Evolutionary conservation across 2,888 invertebrate genomes (phyloP).

Genomic region (Hipparchia sbordonii): DNA sequence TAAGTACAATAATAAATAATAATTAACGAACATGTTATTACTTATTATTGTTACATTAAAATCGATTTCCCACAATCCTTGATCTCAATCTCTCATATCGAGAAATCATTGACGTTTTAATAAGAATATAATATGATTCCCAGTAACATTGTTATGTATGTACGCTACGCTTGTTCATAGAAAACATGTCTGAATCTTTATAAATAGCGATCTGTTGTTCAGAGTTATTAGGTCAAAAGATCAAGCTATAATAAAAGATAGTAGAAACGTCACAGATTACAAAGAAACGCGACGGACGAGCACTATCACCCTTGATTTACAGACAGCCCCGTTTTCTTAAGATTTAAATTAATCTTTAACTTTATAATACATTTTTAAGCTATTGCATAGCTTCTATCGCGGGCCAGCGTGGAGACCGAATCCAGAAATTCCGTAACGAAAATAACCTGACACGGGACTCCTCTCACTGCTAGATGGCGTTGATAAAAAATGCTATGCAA

Average conservation of each 20-base stretch:
- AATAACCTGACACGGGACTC: no score
- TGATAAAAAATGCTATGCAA: no score
- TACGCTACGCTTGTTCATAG: not conserved
- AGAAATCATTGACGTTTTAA: constrained; percentile 6
- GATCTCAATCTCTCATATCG: not conserved
- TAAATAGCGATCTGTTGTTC: not conserved
- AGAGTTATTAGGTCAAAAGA: not conserved
- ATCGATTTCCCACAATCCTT: constrained; percentile 7
- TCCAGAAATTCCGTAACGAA: no score
- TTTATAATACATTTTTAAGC: no score
- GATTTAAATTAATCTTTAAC: not conserved
- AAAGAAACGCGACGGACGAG: not conserved
- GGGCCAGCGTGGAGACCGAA: no score
- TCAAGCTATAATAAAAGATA: not conserved
- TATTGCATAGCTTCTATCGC: no score
- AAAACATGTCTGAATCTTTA: not conserved
- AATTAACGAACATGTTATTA: not conserved
- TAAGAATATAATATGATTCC: not conserved
- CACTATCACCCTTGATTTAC: not conserved
- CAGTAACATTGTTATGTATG: not conserved
- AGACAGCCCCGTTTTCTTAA: not conserved
- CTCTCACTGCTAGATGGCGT: no score
- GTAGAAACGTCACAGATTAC: not conserved
- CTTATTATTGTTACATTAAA: not conserved
- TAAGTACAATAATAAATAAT: not conserved